Percentiles rank a stretch among this genome's conserved stretches.
Conservation (phyloP, 2,888 invertebrate genomes). For the Seira musarum region DNA sequence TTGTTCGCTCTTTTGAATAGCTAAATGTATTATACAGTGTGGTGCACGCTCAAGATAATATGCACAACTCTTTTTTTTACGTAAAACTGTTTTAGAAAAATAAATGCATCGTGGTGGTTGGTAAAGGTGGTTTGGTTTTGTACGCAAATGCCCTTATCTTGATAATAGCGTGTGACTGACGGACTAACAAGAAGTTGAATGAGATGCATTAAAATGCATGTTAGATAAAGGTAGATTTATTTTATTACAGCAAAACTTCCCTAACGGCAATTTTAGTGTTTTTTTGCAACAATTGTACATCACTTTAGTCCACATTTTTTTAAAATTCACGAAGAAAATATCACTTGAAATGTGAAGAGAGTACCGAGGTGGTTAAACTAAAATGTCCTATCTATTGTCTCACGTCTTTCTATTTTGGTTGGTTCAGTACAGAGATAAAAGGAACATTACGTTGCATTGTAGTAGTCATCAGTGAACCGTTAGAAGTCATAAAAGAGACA, state of each 20-base stretch:
- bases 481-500: neutral
- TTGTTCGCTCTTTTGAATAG: constrained; percentile 23
- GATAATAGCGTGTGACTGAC: neutral
- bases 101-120: constrained; percentile 19
- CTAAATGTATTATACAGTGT: neutral
- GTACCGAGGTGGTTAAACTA: neutral
- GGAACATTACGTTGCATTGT: neutral
- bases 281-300: neutral
- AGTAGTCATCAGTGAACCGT: neutral
- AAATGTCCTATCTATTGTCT: neutral
- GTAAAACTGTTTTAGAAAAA: neutral
- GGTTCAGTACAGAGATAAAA: neutral
- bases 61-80: neutral
- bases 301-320: neutral
- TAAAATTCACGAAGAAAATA: too few species aligned
- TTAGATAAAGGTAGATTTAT: neutral
- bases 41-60: neutral
- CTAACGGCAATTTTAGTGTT: neutral
- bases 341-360: neutral
- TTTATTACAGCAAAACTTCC: neutral
- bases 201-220: neutral
- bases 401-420: neutral
- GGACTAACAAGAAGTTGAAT: neutral
- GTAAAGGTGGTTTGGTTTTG: neutral
- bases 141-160: neutral